These are phyloP conservation scores for Cyprinodon variegatus DNA, from an alignment of 2,113 vertebrate genomes.

Conservation along the genomic window DNA sequence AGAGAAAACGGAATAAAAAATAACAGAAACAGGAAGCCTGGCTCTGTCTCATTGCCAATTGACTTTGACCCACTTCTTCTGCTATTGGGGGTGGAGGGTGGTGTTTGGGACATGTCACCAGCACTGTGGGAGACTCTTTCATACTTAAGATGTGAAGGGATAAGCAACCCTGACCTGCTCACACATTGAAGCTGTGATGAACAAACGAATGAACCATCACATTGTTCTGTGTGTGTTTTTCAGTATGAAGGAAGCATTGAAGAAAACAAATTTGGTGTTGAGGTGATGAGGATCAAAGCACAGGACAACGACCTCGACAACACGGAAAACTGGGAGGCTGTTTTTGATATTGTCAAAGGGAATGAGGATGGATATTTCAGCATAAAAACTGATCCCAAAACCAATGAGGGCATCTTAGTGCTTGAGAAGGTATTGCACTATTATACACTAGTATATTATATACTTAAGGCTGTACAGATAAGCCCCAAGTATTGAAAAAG, in stretches of 20 bases:
- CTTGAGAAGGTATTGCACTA: constrained; percentile 79
- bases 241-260: constrained; percentile 86
- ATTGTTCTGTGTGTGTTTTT: neutral
- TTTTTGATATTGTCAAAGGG: constrained; percentile 87
- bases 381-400: constrained; percentile 84
- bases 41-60: no score
- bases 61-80: no score
- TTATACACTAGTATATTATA: neutral
- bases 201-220: neutral
- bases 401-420: constrained; percentile 90
- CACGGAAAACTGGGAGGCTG: constrained; percentile 86
- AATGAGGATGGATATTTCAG: constrained; percentile 90
- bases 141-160: neutral
- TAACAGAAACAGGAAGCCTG: no score
- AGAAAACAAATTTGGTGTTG: constrained; percentile 85
- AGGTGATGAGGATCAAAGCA: constrained; percentile 87
- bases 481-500: neutral
- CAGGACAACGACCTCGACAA: constrained; percentile 82
- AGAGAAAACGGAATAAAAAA: no score
- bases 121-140: neutral
- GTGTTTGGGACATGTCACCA: neutral
- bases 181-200: neutral
- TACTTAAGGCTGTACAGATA: neutral
- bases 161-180: neutral
- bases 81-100: no score